Evolutionary conservation across 2,797 vertebrate genomes (phyloP).

Genomic region (Acanthornis magna): DNA sequence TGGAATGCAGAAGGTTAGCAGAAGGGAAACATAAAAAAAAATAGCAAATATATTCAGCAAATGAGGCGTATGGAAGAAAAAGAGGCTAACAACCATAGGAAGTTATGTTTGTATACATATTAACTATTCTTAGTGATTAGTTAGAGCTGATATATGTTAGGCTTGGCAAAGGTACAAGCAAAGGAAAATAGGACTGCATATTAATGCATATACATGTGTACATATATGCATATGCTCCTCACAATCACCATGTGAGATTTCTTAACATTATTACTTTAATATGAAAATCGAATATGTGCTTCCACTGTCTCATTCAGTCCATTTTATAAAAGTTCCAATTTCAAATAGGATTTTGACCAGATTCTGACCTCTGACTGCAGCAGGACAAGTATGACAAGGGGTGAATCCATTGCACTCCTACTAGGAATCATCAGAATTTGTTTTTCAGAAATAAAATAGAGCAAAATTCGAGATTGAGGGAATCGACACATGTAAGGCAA

Average conservation of each 20-base stretch:
- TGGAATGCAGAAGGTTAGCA: neutral
- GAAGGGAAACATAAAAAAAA: neutral
- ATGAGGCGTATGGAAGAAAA: conserved; percentile 2
- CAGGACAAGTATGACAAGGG: neutral
- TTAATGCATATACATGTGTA: neutral
- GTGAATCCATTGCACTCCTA: neutral
- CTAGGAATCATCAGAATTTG: neutral
- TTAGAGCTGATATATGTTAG: neutral
- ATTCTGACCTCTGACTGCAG: neutral
- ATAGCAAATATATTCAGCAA: neutral
- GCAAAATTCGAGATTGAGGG: neutral
- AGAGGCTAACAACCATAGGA: neutral
- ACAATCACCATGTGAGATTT: neutral
- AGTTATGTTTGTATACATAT: neutral
- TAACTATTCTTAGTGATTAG: conserved; percentile 11
- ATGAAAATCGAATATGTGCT: neutral
- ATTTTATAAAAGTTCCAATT: neutral
- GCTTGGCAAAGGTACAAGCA: neutral
- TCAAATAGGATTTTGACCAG: neutral
- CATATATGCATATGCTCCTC: neutral
- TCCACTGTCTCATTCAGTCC: neutral
- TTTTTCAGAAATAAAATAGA: neutral
- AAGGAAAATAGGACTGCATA: neutral
- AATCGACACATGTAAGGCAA: neutral
- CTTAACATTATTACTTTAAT: neutral